phyloP scores from a whole-genome alignment of 2,888 invertebrate genomes.

The Griposia aprilina region DNA sequence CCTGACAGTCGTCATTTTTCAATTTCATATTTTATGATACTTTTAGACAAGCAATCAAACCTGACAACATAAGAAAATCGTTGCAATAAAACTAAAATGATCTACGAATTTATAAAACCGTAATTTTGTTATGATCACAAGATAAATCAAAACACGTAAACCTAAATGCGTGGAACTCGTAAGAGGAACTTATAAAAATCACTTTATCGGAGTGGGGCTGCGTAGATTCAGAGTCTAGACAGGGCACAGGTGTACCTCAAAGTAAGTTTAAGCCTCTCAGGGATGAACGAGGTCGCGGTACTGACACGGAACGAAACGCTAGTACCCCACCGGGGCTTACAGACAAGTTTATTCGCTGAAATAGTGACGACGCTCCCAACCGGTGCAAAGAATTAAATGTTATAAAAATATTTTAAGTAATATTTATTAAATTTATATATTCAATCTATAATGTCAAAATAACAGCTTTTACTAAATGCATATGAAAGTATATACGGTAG shows the following conservation, averaged over 20 bases:
- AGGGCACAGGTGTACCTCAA: conserved; percentile 58
- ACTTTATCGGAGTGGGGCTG: conserved; percentile 36
- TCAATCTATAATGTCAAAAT: no score
- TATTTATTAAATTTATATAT: neutral
- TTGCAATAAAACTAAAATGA: neutral
- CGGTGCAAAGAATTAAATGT: neutral
- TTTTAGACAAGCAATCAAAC: conserved; percentile 21
- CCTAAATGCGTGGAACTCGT: neutral
- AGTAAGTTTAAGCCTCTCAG: conserved; percentile 54
- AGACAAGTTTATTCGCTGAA: conserved; percentile 10
- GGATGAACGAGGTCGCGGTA: conserved; percentile 52
- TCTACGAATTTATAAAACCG: conserved; percentile 4
- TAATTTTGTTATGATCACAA: neutral
- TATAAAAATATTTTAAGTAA: neutral
- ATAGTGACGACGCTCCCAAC: neutral
- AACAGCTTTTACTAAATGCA: no score
- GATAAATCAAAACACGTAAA: conserved; percentile 7
- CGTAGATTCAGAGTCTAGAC: conserved; percentile 44
- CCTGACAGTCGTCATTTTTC: conserved; percentile 24
- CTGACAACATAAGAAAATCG: neutral
- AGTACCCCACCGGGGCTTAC: conserved; percentile 1
- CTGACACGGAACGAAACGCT: conserved; percentile 47
- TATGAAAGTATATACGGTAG: no score
- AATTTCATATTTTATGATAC: conserved; percentile 31
- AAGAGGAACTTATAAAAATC: conserved; percentile 43